Percentiles rank a stretch among this genome's conserved stretches.
These are phyloP conservation scores for Brachionus paranguensis DNA, from an alignment of 1,140 invertebrate species.

Conservation along the genomic window DNA sequence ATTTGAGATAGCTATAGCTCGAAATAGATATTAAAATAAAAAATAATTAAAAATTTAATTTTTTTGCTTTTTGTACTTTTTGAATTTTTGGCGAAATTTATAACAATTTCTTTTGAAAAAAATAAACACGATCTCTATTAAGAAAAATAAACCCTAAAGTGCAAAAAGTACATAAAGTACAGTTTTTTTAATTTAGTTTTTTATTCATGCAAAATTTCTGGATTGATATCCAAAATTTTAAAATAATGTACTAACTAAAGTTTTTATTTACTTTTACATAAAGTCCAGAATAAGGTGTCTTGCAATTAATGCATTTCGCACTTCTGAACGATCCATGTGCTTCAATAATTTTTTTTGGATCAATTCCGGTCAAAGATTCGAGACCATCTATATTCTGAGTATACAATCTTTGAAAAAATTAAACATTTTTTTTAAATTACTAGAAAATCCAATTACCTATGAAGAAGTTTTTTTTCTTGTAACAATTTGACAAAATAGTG, in stretches of 20 bases:
- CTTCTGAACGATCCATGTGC: slow-evolving; percentile 87
- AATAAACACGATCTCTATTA: no score
- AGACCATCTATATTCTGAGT: slow-evolving; percentile 85
- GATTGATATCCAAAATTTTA: neutral
- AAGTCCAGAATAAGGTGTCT: slow-evolving; percentile 61
- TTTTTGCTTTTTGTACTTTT: no score
- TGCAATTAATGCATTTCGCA: slow-evolving; percentile 75
- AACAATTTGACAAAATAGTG: slow-evolving; percentile 38
- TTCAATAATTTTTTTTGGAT: slow-evolving; percentile 77
- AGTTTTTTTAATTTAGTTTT: no score
- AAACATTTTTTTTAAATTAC: neutral
- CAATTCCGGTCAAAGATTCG: slow-evolving; percentile 77
- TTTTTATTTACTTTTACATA: slow-evolving; percentile 5
- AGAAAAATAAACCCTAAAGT: no score
- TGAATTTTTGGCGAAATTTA: no score
- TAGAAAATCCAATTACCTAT: neutral
- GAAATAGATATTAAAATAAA: no score
- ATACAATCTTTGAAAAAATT: slow-evolving; percentile 39
- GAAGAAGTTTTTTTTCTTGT: slow-evolving; percentile 25
- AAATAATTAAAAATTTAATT: no score
- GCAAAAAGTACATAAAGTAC: no score
- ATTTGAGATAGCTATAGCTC: no score
- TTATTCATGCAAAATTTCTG: no score
- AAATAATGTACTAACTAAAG: neutral
- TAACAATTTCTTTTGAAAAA: no score